These are phyloP conservation scores for Polyploca ridens DNA, from an alignment of 2,888 invertebrate genomes.

Conservation along the genomic window DNA sequence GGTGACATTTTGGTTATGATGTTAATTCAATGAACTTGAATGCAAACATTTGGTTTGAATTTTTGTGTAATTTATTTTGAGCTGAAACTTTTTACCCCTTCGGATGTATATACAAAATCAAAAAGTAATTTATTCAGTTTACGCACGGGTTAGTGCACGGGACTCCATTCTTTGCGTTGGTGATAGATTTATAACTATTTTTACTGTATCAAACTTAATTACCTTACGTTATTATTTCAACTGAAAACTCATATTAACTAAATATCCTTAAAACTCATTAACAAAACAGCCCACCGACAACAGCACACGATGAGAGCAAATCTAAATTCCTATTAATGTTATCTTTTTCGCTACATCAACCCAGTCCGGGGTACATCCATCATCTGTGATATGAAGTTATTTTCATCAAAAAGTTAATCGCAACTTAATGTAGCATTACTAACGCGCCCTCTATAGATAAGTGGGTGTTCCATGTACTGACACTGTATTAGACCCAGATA, in stretches of 20 bases:
- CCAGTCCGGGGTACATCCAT: slow-evolving; percentile 28
- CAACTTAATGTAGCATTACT: slow-evolving; percentile 57
- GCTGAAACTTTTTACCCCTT: no score
- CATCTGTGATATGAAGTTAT: slow-evolving; percentile 20
- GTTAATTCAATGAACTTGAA: no score
- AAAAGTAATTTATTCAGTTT: no score
- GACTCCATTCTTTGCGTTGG: no score
- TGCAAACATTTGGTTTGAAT: no score
- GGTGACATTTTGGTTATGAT: no score
- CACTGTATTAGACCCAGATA: not conserved
- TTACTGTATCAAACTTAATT: no score
- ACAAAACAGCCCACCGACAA: not conserved
- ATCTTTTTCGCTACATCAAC: slow-evolving; percentile 5
- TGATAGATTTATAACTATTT: no score
- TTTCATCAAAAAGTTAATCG: slow-evolving; percentile 37
- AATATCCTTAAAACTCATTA: not conserved
- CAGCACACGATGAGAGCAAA: not conserved
- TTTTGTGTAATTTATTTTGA: no score
- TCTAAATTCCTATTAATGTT: slow-evolving; percentile 10
- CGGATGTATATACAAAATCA: no score
- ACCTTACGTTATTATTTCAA: no score
- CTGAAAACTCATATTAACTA: not conserved
- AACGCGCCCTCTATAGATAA: slow-evolving; percentile 33
- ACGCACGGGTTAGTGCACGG: no score
- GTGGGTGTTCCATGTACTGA: not conserved